Evolutionary conservation across 1,140 invertebrate species (phyloP), one percentile per base, ranked within the genome.

Genomic region (Eufriesea mexicana): DNA sequence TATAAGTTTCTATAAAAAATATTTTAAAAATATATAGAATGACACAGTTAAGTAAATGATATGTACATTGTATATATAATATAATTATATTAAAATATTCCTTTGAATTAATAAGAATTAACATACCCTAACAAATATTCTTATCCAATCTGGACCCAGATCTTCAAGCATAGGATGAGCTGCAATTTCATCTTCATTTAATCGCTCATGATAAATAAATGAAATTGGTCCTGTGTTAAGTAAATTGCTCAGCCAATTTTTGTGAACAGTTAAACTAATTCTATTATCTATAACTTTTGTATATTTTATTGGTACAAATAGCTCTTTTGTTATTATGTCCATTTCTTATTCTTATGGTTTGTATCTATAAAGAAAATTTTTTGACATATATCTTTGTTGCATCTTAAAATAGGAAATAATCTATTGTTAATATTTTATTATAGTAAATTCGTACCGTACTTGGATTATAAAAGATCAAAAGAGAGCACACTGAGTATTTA

Each of bases 141-240:
- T 91, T 18, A 86, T 74, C 93, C 94, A 94, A 54, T 89, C 91
- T 9, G 78, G 51, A 14, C 93, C 94, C 20, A 94, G 86, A 86
- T 93, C 90, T 54, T 94, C 92, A 5, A 90, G 77, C 18, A 88
- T 89, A 20, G 94, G 93, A 73, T 92, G 90, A 35, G 93, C 93
- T 35, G 91, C 91, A 70, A 94, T 94, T 90, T 94, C 93, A 84
- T 94, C 93, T 10, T 79, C 71, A 23, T 91, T 90, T 62, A 94
- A 75, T 84, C 86, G 89, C 64, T 94, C 91, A 61, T 94, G 94
- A 66, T 71, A 80, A 35, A 92, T 83, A 87, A 94, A 94, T 20
- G 87, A 85, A 72, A 93, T 76, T 55, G 90, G 82, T 7, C 93
- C 93, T 72, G 89, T 35, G 59, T 84, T 91, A 54, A 90, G 68